Base-by-base conservation (phyloP, 2,888 invertebrate species). In the Mimachlamys varia region DNA sequence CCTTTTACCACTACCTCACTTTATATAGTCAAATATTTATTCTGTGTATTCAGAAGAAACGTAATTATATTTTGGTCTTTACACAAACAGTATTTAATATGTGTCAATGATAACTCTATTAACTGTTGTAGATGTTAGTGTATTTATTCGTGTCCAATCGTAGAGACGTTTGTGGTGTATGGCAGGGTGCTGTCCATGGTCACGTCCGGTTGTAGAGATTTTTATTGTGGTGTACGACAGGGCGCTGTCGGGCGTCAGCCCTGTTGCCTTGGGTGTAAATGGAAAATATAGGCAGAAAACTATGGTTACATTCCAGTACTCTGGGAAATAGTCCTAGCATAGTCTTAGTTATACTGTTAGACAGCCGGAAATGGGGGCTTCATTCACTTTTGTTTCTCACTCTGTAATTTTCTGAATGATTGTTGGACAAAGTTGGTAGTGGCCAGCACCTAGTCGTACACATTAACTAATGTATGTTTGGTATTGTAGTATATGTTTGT, bases 1-100 rank as follows among this genome's bases (percentile, higher is more conserved):
- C 76, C 76, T 76, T 62, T 76, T 10, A 76, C 22, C 76, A 76
- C 76, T 76, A 76, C 76, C 76, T 76, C 76, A 76, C 76, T 76
- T 33, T 76, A 76, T 76, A 76, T 76, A 76, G 76, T 76, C 76
- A 76, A 76, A 76, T 76, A 76, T 76, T 76, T 76, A 76, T 76
- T 76, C 76, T 76, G 76, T 76, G 76, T 76, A 76, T 76, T 76
- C 76, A 76, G 76, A 76, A 76, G 76, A 76, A 76, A 76, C 76
- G 76, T 76, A 76, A 76, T 76, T 76, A 76, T 76, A 76, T 76
- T 76, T 76, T 76, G 76, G 76, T 76, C 76, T 76, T 76, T 76
- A 76, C 76, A 76, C 76, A 33, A 76, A 76, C 76, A 76, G 76
- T 76, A 76, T 76, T 76, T 76, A 76, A 76, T 76, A 76, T 76